phyloP scores from a whole-genome alignment of 1,140 invertebrate genomes.

The Cherax quadricarinatus region DNA sequence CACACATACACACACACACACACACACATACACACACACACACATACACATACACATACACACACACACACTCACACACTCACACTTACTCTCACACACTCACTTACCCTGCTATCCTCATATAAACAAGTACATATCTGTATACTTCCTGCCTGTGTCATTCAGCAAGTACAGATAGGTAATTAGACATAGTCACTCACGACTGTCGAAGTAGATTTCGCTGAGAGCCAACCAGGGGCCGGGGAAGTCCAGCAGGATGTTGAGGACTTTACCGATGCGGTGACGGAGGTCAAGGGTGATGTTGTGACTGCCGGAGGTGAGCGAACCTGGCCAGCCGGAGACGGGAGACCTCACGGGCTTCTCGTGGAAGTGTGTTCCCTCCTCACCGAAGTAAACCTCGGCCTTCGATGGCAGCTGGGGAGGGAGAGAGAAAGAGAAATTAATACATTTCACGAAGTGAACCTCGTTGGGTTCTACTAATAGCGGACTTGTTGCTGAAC shows the following conservation, averaged over 20 bases:
- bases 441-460: no score
- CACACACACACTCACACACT: no score
- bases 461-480: no score
- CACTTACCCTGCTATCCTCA: no score
- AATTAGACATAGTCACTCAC: constrained; percentile 52
- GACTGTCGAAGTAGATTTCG: constrained; percentile 77
- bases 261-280: constrained; percentile 78
- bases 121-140: background rate
- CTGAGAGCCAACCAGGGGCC: constrained; percentile 80
- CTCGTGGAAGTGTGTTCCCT: constrained; percentile 49
- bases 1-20: constrained; percentile 2
- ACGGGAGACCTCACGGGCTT: constrained; percentile 35
- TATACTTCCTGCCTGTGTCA: no score
- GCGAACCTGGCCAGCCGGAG: background rate
- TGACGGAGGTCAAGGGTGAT: constrained; percentile 78
- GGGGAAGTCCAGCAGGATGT: constrained; percentile 79
- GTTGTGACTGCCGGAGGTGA: constrained; percentile 75
- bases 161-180: no score
- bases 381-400: constrained; percentile 74
- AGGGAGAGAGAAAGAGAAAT: constrained; percentile 45
- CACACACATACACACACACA: background rate
- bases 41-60: no score
- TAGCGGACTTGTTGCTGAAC: background rate
- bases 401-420: constrained; percentile 31
- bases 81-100: no score